Evolutionary conservation across 2,797 vertebrate species (phyloP), one percentile per base, ranked within the genome.

Genomic region (Bucorvus abyssinicus): DNA sequence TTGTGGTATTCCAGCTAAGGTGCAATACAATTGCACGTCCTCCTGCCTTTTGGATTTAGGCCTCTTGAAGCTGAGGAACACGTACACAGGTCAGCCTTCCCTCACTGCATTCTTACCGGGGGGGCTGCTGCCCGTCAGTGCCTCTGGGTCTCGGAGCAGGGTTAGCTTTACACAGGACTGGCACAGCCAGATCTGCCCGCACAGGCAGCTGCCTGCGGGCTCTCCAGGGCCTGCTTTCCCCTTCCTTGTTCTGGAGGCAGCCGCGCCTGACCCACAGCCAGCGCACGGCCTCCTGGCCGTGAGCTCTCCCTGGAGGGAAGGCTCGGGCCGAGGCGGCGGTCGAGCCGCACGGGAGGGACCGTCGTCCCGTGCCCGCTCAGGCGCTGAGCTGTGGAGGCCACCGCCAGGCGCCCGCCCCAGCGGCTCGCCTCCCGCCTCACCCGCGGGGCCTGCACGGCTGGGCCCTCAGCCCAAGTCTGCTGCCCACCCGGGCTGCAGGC

Each of bases 51-150:
- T 23, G 53, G 53, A 11, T 75, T n/a, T 10, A 32, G 20, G 40
- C 38, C 60, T 26, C 38, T 22, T 2, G 30, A 61, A 64, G 27
- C 0, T 0, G 50, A 61, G 32, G 44, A 19, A 4, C 18, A n/a
- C 10, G 6, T 6, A 9, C 1, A 12, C 42, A 26, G 73, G 27
- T 21, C 44, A 22, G 18, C 19, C 36, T 7, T 20, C 4, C 29
- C 9, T 2, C 7, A 2, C 9, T 0, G 3, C 52, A 4, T 5
- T 14, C 44, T 6, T 2, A 1, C 0, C 0, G 44, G 10, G n/a
- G n/a, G n/a, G n/a, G 11, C 1, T 26, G 18, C 34, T 27, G 52
- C 44, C 9, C 9, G 9, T 1, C 44, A 19, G 63, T 1, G 10
- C 3, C 20, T 9, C 22, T 0, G 40, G 1, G 22, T 7, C 15